Evolutionary conservation across 2,888 invertebrate genomes (phyloP).

Genomic region (Leptinotarsa rubiginosa): DNA sequence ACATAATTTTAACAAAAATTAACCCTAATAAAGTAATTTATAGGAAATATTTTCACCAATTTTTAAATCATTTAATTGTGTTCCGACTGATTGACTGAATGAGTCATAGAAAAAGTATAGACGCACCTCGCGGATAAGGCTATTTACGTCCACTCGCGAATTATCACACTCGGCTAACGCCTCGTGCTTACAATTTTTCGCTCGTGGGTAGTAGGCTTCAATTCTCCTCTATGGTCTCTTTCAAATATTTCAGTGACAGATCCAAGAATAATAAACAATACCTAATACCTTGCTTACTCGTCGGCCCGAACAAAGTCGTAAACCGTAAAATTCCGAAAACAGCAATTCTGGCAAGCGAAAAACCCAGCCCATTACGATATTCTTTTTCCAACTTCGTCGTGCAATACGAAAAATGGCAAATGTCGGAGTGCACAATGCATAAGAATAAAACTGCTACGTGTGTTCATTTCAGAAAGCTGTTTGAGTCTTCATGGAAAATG

Average conservation of each 20-base stretch:
- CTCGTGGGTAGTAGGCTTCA: too few relatives aligned
- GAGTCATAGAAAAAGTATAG: too few relatives aligned
- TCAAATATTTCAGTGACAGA: not conserved
- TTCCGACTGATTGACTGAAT: too few relatives aligned
- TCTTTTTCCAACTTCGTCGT: not conserved
- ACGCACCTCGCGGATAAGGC: too few relatives aligned
- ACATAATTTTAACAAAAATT: too few relatives aligned
- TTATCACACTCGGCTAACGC: too few relatives aligned
- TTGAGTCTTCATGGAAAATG: constrained; percentile 29
- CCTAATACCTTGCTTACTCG: not conserved
- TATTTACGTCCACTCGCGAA: too few relatives aligned
- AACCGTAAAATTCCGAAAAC: constrained; percentile 2
- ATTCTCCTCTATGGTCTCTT: not conserved
- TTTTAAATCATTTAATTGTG: too few relatives aligned
- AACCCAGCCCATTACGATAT: not conserved
- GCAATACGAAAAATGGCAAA: constrained; percentile 3
- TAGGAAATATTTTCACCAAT: too few relatives aligned
- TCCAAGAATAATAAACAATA: not conserved
- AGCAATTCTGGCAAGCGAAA: not conserved
- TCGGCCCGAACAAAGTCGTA: not conserved
- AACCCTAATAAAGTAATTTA: too few relatives aligned
- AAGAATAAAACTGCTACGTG: constrained; percentile 34
- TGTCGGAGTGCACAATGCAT: constrained; percentile 31
- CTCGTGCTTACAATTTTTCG: too few relatives aligned
- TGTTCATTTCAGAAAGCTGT: constrained; percentile 29